A percentile compares a stretch with the other conserved stretches of the same genome.
Evolutionary conservation across 2,888 invertebrate genomes (phyloP).

Genomic region (Melanotus villosus): DNA sequence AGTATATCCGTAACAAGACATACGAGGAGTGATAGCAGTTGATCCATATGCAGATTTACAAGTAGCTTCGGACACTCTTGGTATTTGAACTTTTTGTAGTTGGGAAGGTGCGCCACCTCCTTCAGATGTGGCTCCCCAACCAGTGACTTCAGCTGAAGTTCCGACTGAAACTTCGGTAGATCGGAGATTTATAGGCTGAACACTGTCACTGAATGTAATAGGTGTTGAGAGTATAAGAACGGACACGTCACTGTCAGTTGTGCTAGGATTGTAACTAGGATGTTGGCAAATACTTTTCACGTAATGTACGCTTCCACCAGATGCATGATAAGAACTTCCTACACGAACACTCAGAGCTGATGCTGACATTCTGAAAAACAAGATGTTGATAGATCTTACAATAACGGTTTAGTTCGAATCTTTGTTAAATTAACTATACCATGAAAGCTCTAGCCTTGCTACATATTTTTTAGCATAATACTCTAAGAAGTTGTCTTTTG

Average conservation of each 20-base stretch:
- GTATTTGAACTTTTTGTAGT: background rate
- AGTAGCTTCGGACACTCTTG: background rate
- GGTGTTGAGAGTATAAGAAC: background rate
- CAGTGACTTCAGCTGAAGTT: background rate
- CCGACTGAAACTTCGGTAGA: background rate
- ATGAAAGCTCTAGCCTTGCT: too few relatives aligned
- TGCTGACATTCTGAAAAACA: background rate
- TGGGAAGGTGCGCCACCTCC: background rate
- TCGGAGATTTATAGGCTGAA: background rate
- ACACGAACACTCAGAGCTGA: slow-evolving; percentile 1
- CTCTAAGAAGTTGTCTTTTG: too few relatives aligned
- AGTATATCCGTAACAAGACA: slow-evolving; percentile 9
- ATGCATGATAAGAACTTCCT: background rate
- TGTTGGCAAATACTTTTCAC: background rate
- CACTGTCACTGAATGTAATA: background rate
- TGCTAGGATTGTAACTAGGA: background rate
- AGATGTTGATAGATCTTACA: too few relatives aligned
- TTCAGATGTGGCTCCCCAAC: slow-evolving; percentile 10
- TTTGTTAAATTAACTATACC: too few relatives aligned
- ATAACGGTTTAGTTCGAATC: too few relatives aligned
- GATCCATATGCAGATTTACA: slow-evolving; percentile 42
- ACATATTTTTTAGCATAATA: too few relatives aligned
- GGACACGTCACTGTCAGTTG: slow-evolving; percentile 14
- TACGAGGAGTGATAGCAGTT: slow-evolving; percentile 41
- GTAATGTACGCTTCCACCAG: background rate